Base-by-base conservation (phyloP, 2,888 invertebrate species). In the Rambutsinella grinnellia region DNA sequence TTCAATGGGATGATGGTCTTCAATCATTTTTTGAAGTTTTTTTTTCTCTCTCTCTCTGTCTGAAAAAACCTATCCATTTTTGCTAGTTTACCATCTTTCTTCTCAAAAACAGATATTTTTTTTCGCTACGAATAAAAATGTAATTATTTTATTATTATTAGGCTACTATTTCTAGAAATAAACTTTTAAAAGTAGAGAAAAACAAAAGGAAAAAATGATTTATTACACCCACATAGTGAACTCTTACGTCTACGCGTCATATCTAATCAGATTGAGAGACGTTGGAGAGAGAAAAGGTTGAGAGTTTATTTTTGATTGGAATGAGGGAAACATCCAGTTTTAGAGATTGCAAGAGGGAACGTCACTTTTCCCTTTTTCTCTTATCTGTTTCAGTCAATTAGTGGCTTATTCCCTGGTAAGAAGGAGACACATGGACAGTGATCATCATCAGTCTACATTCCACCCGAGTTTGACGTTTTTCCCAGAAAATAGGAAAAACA, bases 331-430 rank as follows among this genome's bases (percentile, higher is more conserved):
- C n/a, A n/a, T n/a, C n/a, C n/a, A n/a, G n/a, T n/a, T n/a, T n/a
- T n/a, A n/a, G 10, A 36, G 28, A 17, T 17, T 15, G 3, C 46
- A 3, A 77, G 79, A 81, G 83, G 83, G 83, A 79, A 81, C 80
- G 83, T 83, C 83, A 83, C 80, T 82, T 83, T 82, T 81, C 79
- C 79, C 81, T 82, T 82, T 79, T 79, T 63, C 76, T 81, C 79
- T 83, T 82, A 83, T 83, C 81, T 79, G 83, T 83, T 82, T 83
- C 83, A 80, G 78, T 82, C 83, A 83, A 83, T 83, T 83, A 83
- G 82, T 70, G 63, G 76, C 76, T 74, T 13, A 36, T 36, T 60
- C 69, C 60, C 75, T 67, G 53, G 56, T 58, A 70, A 21, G 53
- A n/a, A n/a, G 46, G 36, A 36, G 36, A 8, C 36, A n/a, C n/a